Evolutionary conservation across 2,797 vertebrate genomes (phyloP).

Genomic region (Yasuhikotakia modesta): DNA sequence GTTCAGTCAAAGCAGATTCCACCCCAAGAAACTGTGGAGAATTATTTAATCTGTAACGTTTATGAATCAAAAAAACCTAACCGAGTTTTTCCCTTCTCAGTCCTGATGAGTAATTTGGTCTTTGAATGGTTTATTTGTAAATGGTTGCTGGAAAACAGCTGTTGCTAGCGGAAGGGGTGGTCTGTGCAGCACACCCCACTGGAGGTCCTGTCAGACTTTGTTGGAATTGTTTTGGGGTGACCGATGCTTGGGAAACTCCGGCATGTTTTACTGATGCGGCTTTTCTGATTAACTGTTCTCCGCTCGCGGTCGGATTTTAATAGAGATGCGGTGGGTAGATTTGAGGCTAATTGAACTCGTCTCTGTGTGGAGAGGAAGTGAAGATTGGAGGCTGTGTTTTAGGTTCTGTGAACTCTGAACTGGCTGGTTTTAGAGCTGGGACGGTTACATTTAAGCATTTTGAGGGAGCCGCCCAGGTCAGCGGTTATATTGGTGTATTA

Average conservation of each 20-base stretch:
- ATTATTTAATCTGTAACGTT: conserved; percentile 10
- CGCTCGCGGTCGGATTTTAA: conserved; percentile 5
- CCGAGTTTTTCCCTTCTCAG: not conserved
- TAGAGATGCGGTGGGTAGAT: conserved; percentile 26
- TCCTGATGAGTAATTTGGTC: conserved; percentile 63
- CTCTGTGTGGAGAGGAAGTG: not conserved
- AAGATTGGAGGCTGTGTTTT: not conserved
- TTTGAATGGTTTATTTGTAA: conserved; percentile 69
- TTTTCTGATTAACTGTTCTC: conserved; percentile 13
- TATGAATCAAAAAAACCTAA: conserved; percentile 2
- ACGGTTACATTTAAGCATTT: not conserved
- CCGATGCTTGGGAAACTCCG: conserved; percentile 46
- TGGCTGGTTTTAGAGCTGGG: not conserved
- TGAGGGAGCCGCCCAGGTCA: conserved; percentile 11
- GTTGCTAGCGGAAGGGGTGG: conserved; percentile 58
- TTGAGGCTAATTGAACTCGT: not conserved
- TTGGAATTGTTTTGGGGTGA: conserved; percentile 57
- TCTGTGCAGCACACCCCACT: conserved; percentile 61
- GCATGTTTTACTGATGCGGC: conserved; percentile 20
- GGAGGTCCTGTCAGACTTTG: conserved; percentile 48
- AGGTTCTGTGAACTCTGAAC: not conserved
- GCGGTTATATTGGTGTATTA: not conserved
- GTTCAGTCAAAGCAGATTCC: conserved; percentile 17
- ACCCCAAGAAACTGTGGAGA: conserved; percentile 7
- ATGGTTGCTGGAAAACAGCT: conserved; percentile 76